A percentile compares a stretch with the other conserved stretches of the same genome.
phyloP scores from a whole-genome alignment of 2,113 vertebrate genomes.

The Phoxinus phoxinus region DNA sequence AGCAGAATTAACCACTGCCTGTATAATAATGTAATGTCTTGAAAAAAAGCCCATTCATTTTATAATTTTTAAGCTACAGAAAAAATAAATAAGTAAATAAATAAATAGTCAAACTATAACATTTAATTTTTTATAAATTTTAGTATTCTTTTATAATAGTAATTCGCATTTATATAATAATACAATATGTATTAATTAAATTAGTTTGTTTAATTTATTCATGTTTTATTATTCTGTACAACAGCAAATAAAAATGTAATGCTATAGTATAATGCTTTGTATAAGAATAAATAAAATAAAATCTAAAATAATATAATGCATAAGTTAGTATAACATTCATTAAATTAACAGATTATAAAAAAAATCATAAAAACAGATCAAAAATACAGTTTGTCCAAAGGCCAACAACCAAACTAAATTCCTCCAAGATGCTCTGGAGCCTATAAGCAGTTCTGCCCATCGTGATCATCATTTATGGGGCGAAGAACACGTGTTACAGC shows the following conservation, averaged over 20 bases:
- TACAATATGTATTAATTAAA: not conserved
- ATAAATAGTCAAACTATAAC: not conserved
- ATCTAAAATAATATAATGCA: not conserved
- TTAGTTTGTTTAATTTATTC: not conserved
- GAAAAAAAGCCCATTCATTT: not conserved
- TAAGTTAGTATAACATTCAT: not conserved
- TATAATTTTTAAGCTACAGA: not conserved
- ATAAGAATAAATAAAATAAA: not conserved
- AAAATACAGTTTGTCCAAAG: not conserved
- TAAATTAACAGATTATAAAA: not conserved
- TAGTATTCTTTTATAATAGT: not conserved
- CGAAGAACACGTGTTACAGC: not conserved
- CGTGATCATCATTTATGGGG: not conserved
- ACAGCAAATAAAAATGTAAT: not conserved
- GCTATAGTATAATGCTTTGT: not conserved
- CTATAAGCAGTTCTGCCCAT: conserved; percentile 5
- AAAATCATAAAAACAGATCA: not conserved
- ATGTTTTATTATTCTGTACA: not conserved
- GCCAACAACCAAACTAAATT: not conserved
- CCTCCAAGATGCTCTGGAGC: not conserved
- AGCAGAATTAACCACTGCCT: not conserved
- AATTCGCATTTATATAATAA: not conserved
- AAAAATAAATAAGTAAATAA: not conserved
- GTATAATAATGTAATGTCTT: not conserved
- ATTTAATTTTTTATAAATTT: too few species aligned